These are phyloP conservation scores for Andrena marginata DNA, from an alignment of 2,888 invertebrate genomes.

Conservation along the genomic window DNA sequence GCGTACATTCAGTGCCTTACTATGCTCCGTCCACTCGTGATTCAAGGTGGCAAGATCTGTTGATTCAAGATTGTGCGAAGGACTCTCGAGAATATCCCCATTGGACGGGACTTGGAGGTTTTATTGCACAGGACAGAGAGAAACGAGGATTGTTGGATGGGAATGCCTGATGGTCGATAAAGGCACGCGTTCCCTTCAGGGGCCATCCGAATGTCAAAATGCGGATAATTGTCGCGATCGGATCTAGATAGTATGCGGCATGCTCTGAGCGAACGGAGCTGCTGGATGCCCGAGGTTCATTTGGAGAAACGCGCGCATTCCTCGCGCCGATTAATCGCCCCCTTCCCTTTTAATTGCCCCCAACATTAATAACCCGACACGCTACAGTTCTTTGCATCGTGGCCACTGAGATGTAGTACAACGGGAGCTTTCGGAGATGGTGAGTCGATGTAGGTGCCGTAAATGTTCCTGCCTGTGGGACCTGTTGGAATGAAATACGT, in stretches of 20 bases:
- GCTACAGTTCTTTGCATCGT: neutral
- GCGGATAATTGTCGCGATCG: slow-evolving; percentile 20
- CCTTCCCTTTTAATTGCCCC: slow-evolving; percentile 4
- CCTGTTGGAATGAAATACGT: slow-evolving; percentile 17
- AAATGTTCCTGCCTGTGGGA: neutral
- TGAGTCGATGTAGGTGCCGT: neutral
- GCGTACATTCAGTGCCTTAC: too few relatives aligned
- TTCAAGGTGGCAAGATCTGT: too few relatives aligned
- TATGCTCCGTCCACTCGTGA: too few relatives aligned
- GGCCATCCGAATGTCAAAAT: slow-evolving; percentile 11
- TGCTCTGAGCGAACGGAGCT: neutral
- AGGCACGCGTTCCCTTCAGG: neutral
- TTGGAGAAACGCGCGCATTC: slow-evolving; percentile 11
- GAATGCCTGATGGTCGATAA: neutral
- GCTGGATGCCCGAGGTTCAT: slow-evolving; percentile 5
- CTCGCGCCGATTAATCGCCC: slow-evolving; percentile 10
- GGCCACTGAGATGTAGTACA: neutral
- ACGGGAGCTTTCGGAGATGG: neutral
- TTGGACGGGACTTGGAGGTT: neutral
- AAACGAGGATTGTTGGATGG: neutral
- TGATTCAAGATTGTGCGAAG: too few relatives aligned
- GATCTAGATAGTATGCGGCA: slow-evolving; percentile 7
- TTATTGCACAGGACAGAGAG: neutral
- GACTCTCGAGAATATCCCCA: too few relatives aligned
- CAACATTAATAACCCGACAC: neutral